phyloP scores from a whole-genome alignment of 2,888 invertebrate species.

The Dendrolimus pini region DNA sequence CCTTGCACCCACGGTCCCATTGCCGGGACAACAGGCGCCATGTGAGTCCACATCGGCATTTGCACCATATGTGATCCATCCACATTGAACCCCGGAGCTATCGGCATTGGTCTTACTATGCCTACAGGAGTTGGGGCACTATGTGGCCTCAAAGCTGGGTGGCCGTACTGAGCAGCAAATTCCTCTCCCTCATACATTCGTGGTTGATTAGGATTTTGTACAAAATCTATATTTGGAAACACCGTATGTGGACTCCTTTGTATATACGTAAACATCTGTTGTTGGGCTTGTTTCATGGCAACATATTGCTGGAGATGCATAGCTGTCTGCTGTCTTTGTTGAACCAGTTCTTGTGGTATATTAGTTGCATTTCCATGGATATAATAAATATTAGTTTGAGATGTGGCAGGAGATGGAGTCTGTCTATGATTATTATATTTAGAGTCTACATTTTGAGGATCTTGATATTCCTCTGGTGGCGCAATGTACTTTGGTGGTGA shows the following conservation, averaged over 20 bases:
- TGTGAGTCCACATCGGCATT: slow-evolving; percentile 63
- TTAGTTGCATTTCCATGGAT: slow-evolving; percentile 55
- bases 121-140: slow-evolving; percentile 59
- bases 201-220: slow-evolving; percentile 34
- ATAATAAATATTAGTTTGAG: slow-evolving; percentile 61
- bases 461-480: slow-evolving; percentile 69
- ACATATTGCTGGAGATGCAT: slow-evolving; percentile 70
- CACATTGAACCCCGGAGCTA: slow-evolving; percentile 43
- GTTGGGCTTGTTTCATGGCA: slow-evolving; percentile 73
- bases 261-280: slow-evolving; percentile 64
- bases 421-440: slow-evolving; percentile 40
- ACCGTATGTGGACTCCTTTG: slow-evolving; percentile 63
- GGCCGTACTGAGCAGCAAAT: slow-evolving; percentile 47
- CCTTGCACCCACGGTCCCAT: slow-evolving; percentile 60
- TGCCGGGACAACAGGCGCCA: slow-evolving; percentile 53
- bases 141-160: slow-evolving; percentile 53
- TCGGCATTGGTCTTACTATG: slow-evolving; percentile 50
- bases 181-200: slow-evolving; percentile 59
- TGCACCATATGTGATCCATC: slow-evolving; percentile 58
- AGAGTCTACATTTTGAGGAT: slow-evolving; percentile 53
- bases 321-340: slow-evolving; percentile 68
- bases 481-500: slow-evolving; percentile 65
- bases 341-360: slow-evolving; percentile 50
- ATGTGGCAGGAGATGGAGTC: slow-evolving; percentile 31
- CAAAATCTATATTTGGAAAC: slow-evolving; percentile 56